Evolutionary conservation across 2,888 invertebrate species (phyloP), one percentile per base, ranked within the genome.

Genomic region (Gymnosoma rotundatum): DNA sequence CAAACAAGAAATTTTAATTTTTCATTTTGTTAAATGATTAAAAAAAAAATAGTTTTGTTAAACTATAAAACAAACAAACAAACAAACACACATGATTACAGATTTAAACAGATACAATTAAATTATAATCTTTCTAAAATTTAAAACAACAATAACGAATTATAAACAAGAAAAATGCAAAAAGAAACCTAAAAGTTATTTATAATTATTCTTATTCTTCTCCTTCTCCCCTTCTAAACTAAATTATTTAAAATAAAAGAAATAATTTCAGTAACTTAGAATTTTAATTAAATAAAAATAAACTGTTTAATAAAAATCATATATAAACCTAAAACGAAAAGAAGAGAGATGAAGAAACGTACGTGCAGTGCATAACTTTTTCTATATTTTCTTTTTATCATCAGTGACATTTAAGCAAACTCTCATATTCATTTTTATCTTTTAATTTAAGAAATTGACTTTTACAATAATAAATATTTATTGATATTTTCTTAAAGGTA

Each of bases 211-310:
- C 66, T 75, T 72, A 60, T 70, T 56, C 64, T 75, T 64, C 64
- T 70, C 56, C 70, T 75, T 78, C 64, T 70, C 38, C 45, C 42
- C 67, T 38, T 38, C 9, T 50, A 76, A 80, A 66, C 6, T 58
- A 45, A 81, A 78, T 74, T 78, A 81, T 80, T 80, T 74, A 78
- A 81, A 54, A 61, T 60, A 67, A 25, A 69, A 74, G 21, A 54
- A 48, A 50, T n/a, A 58, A 76, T 67, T 67, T 67, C 72, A 81
- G 52, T 84, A 84, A 83, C 70, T 84, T 86, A 86, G 83, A 86
- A 84, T 86, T 86, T 87, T 87, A 86, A 86, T 87, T 87, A 87
- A 80, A 85, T 36, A 61, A 84, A 81, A 70, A 74, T n/a, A 78
- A 67, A 72, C 42, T 21, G 76, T 80, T 84, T 84, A 84, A 80